phyloP scores from a whole-genome alignment of 2,797 vertebrate species.

The Brachyalestes nurse region DNA sequence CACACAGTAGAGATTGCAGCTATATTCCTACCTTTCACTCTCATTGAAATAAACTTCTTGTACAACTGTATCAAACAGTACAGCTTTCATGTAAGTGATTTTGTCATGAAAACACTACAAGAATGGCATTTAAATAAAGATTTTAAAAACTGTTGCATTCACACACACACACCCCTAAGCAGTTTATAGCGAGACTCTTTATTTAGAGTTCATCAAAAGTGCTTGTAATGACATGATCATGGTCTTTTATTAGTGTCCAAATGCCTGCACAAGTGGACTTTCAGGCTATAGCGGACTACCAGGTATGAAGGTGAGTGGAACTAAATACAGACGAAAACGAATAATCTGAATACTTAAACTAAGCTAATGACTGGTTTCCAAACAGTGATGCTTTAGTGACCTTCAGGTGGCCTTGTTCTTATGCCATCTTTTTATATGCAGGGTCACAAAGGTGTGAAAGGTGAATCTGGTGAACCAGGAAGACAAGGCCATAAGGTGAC shows the following conservation, averaged over 20 bases:
- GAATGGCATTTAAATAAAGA: too few relatives aligned
- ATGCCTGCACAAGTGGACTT: conserved; percentile 84
- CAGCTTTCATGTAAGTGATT: background rate
- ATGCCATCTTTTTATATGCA: conserved; percentile 60
- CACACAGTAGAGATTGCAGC: background rate
- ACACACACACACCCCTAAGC: background rate
- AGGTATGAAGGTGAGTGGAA: conserved; percentile 89
- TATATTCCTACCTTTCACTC: background rate
- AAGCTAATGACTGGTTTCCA: background rate
- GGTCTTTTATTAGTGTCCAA: conserved; percentile 87
- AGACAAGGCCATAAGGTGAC: conserved; percentile 96
- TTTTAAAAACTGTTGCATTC: too few relatives aligned
- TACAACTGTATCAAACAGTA: background rate
- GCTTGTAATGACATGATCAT: conserved; percentile 66
- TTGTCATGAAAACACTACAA: background rate
- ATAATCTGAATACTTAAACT: background rate
- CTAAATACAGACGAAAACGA: background rate
- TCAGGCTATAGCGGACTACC: conserved; percentile 87
- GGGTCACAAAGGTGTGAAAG: conserved; percentile 94
- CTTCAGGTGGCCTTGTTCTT: background rate
- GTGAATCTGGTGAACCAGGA: conserved; percentile 96
- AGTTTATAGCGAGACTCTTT: background rate
- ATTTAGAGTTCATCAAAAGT: background rate
- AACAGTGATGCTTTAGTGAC: background rate
- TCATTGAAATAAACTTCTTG: background rate